These are phyloP conservation scores for Leptopilina syphax DNA, from an alignment of 2,888 invertebrate species.

Conservation along the genomic window DNA sequence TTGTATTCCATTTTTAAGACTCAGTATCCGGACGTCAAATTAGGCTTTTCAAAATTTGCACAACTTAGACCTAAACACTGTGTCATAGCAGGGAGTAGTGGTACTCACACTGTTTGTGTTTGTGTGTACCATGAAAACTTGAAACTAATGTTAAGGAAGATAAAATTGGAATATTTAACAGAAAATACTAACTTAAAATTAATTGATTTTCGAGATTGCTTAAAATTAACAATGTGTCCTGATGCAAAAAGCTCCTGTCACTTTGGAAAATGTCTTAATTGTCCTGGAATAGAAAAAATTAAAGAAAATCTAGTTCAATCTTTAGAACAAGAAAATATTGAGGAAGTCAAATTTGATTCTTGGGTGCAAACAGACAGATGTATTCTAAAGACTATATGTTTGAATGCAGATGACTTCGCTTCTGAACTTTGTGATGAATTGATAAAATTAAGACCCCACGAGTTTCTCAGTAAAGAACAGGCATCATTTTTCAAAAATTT, in stretches of 20 bases:
- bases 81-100: no score
- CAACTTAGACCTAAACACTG: no score
- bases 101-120: conserved; percentile 47
- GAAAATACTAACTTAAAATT: conserved; percentile 5
- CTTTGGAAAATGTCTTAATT: conserved; percentile 43
- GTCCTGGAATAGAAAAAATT: conserved; percentile 32
- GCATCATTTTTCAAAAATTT: conserved; percentile 11
- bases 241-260: conserved; percentile 35
- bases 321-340: conserved; percentile 35
- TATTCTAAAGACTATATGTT: conserved; percentile 38
- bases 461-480: not conserved
- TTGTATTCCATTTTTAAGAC: conserved; percentile 43
- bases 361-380: conserved; percentile 44
- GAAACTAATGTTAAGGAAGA: conserved; percentile 48
- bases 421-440: conserved; percentile 8
- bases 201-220: not conserved
- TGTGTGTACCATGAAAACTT: conserved; percentile 51
- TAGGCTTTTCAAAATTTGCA: not conserved
- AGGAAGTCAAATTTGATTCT: conserved; percentile 42
- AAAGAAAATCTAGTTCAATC: not conserved
- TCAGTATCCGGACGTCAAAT: conserved; percentile 43
- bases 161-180: conserved; percentile 17
- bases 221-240: not conserved
- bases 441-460: not conserved
- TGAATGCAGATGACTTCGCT: conserved; percentile 14